Evolutionary conservation across 1,140 invertebrate species (phyloP).

Genomic region (Drosophila lowei): DNA sequence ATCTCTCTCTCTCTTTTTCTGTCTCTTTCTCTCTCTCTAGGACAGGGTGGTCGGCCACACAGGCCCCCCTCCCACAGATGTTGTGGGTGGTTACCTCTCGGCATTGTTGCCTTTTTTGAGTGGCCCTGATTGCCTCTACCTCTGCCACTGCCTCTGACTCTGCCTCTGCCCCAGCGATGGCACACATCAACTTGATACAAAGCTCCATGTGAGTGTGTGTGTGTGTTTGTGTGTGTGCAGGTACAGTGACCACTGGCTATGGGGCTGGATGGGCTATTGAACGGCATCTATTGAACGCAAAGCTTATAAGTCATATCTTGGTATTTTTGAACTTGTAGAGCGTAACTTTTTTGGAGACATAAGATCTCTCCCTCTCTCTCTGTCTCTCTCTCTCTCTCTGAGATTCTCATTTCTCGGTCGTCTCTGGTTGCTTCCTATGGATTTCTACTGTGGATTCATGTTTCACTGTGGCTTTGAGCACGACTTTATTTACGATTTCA

Average conservation of each 20-base stretch:
- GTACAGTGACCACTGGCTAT: slow-evolving; percentile 18
- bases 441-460: neutral
- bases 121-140: slow-evolving; percentile 47
- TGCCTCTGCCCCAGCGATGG: neutral
- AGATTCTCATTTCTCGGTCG: slow-evolving; percentile 2
- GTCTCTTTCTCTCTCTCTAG: slow-evolving; percentile 1
- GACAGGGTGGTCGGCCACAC: slow-evolving; percentile 3
- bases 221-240: neutral
- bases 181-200: slow-evolving; percentile 46
- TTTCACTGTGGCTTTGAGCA: slow-evolving; percentile 19
- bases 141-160: neutral
- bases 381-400: too few relatives aligned
- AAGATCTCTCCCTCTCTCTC: neutral
- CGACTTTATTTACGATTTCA: slow-evolving; percentile 64
- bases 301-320: neutral
- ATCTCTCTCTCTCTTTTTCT: slow-evolving; percentile 12
- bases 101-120: slow-evolving; percentile 49
- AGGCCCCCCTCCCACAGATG: neutral
- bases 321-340: neutral
- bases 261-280: too few relatives aligned
- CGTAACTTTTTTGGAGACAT: too few relatives aligned
- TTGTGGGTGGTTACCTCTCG: slow-evolving; percentile 47
- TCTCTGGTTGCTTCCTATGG: neutral
- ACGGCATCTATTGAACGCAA: too few relatives aligned
- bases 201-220: neutral